These are phyloP conservation scores for Strix uralensis DNA, from an alignment of 2,113 vertebrate genomes.

Conservation along the genomic window DNA sequence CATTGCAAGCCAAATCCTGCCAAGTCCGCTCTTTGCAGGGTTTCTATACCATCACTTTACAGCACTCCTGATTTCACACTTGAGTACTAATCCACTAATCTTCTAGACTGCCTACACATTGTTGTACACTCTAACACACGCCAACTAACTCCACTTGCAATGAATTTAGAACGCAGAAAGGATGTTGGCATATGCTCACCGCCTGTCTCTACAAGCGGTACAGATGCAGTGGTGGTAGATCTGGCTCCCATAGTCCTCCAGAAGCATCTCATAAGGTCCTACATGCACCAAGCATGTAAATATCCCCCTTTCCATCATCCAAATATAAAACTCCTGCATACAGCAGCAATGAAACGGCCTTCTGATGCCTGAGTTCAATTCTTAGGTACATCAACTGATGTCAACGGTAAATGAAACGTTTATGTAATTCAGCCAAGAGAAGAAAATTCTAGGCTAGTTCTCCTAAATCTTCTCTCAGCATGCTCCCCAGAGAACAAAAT, in stretches of 20 bases:
- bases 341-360: not conserved
- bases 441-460: not conserved
- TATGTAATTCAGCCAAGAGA: not conserved
- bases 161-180: not conserved
- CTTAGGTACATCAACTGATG: not conserved
- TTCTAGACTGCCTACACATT: constrained; percentile 23
- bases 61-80: constrained; percentile 34
- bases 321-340: not conserved
- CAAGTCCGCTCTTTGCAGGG: constrained; percentile 12
- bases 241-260: not conserved
- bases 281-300: not conserved
- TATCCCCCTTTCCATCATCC: not conserved
- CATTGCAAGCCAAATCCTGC: not conserved
- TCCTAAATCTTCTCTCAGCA: not conserved
- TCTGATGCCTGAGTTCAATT: not conserved
- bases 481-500: not conserved
- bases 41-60: not conserved
- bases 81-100: constrained; percentile 39
- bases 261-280: not conserved
- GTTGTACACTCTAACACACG: not conserved
- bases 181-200: not conserved
- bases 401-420: not conserved
- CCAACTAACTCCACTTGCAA: not conserved
- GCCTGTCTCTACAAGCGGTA: not conserved
- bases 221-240: not conserved